A percentile compares a stretch with the other conserved stretches of the same genome.
Conservation (phyloP, 2,113 vertebrate species). For the Eublepharis macularius region DNA sequence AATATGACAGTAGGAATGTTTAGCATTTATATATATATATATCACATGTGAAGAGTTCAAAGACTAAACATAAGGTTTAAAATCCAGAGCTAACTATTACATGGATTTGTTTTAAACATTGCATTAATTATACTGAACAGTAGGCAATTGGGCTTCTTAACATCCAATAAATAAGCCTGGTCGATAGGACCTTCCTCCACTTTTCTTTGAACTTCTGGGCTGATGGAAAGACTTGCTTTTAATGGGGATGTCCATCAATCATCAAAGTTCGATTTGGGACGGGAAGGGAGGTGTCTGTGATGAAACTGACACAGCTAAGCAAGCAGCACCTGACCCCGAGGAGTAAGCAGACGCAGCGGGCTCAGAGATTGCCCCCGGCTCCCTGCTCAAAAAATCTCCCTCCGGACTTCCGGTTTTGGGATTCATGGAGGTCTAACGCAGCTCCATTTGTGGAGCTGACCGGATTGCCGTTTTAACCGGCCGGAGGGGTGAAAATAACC, state of each 20-base stretch:
- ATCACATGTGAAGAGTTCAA: background rate
- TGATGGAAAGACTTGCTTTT: constrained; percentile 63
- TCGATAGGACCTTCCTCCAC: constrained; percentile 46
- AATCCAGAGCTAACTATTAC: constrained; percentile 35
- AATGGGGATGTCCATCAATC: constrained; percentile 67
- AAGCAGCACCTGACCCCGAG: constrained; percentile 69
- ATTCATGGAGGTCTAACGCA: no score
- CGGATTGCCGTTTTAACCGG: no score
- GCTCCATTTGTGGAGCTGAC: no score
- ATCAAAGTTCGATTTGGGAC: constrained; percentile 51
- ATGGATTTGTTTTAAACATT: constrained; percentile 42
- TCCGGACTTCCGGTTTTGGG: no score
- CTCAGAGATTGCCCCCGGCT: constrained; percentile 59
- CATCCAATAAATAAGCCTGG: constrained; percentile 71
- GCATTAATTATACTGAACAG: constrained; percentile 44
- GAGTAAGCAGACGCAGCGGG: constrained; percentile 56
- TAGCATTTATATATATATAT: background rate
- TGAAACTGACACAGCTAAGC: constrained; percentile 65
- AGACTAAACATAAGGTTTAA: background rate
- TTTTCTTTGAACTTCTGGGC: constrained; percentile 72
- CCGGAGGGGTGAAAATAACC: no score
- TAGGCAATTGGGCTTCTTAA: constrained; percentile 66
- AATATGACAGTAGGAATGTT: background rate
- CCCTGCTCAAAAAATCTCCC: background rate
- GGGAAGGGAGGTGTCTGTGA: constrained; percentile 68